Base-by-base conservation (phyloP, 1,140 invertebrate species). In the Lamellibrachia luymesi region DNA sequence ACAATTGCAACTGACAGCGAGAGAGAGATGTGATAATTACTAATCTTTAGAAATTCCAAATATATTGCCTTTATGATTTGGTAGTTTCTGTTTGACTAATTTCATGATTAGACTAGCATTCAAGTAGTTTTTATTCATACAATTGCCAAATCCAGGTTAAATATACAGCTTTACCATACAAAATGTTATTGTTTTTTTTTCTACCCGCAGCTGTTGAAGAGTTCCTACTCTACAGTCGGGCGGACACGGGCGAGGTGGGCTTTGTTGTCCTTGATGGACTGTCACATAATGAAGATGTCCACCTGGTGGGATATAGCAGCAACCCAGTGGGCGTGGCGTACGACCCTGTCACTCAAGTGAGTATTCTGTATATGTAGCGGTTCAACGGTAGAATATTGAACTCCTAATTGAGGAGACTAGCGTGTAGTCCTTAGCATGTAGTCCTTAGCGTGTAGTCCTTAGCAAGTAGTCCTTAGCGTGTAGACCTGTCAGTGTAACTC, bases 241-340 rank as follows among this genome's bases (percentile, higher is more conserved):
- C 7, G 8, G 49, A 91, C 38, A 51, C 49, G 4, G 22, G 27
- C 10, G 49, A 91, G 8, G 91, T 91, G 13, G 91, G 91, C 10
- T 91, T 91, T 25, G 27, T 91, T n/a, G 91, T 50, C 27, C 49
- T 51, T n/a, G 22, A 91, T 49, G 91, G 51, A 25, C 49, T n/a
- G 10, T 50, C 49, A n/a, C 49, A 91, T 50, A 91, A 91, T 49
- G 49, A 49, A 91, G 91, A 91, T 13, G 91, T 91, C 51, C 51
- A 91, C 91, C 38, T 91, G 10, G 91, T 91, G 51, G 91, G 91
- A 2, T 91, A 91, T n/a, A 91, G 91, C 91, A 91, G 91, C 91
- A 27, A 4, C 38, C 91, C 91, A 5, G 27, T 91, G 49, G 91
- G 49, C 91, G 51, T 91, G 49, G 91, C 91, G 17, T 91, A 91